Percentiles rank a stretch among this genome's conserved stretches.
Evolutionary conservation across 2,113 vertebrate genomes (phyloP).

Genomic region (Phocoena phocoena): DNA sequence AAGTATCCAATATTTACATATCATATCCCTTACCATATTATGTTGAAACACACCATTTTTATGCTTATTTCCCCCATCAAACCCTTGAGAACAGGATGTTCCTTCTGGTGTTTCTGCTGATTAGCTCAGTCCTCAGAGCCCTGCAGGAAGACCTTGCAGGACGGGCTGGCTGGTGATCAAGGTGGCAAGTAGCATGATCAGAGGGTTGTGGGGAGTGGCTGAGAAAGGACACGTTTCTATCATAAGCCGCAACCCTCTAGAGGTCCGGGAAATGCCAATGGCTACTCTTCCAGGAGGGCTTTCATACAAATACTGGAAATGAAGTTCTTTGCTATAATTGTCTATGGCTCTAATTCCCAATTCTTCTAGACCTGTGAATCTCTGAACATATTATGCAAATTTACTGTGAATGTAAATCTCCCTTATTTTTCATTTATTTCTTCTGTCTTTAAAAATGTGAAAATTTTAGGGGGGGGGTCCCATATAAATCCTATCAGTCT

Average conservation of each 20-base stretch:
- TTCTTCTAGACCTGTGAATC: not conserved
- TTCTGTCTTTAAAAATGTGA: conserved; percentile 20
- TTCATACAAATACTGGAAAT: not conserved
- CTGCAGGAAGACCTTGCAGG: not conserved
- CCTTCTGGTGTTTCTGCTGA: not conserved
- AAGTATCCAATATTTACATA: not conserved
- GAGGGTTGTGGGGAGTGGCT: not conserved
- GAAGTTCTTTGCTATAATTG: not conserved
- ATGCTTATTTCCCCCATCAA: not conserved
- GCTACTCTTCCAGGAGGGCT: not conserved
- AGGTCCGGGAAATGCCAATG: not conserved
- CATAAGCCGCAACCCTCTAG: not conserved
- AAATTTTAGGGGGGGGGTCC: not conserved
- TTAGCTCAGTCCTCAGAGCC: not conserved
- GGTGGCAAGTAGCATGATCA: not conserved
- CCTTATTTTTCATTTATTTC: not conserved
- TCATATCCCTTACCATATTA: not conserved
- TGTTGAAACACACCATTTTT: not conserved
- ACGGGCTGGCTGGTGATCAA: not conserved
- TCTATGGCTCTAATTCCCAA: not conserved
- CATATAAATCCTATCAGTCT: not conserved
- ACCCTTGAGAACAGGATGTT: not conserved
- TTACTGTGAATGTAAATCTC: not conserved
- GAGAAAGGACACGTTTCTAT: not conserved
- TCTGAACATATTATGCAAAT: not conserved